Evolutionary conservation across 2,113 vertebrate genomes (phyloP).

Genomic region (Etia nguti): DNA sequence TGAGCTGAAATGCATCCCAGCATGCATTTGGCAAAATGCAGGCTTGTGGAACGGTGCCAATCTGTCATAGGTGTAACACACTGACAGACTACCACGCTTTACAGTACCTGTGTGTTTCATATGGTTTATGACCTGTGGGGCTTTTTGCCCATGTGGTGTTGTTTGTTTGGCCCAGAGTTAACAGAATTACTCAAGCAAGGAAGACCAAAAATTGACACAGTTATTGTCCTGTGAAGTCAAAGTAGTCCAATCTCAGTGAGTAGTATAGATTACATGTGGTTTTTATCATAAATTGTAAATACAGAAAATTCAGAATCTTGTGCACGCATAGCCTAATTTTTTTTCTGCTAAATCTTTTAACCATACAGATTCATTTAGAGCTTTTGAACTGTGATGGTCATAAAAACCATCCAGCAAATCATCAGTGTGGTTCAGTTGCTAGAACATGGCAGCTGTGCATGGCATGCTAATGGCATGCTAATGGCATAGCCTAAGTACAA

Average conservation of each 20-base stretch:
- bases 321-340: background rate
- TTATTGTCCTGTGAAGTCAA: background rate
- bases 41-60: background rate
- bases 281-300: background rate
- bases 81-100: background rate
- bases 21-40: background rate
- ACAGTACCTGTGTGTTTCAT: background rate
- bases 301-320: background rate
- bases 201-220: background rate
- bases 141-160: background rate
- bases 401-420: background rate
- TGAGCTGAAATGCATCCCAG: background rate
- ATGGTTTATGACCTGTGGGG: background rate
- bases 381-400: background rate
- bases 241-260: background rate
- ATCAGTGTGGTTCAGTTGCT: background rate
- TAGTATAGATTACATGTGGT: background rate
- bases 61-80: background rate
- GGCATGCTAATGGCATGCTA: background rate
- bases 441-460: background rate
- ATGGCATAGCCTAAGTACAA: background rate
- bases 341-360: background rate
- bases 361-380: background rate
- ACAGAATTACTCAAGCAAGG: background rate
- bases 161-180: background rate